A percentile compares a stretch with the other conserved stretches of the same genome.
phyloP scores from a whole-genome alignment of 2,113 vertebrate species.

The Clarias batrachus region DNA sequence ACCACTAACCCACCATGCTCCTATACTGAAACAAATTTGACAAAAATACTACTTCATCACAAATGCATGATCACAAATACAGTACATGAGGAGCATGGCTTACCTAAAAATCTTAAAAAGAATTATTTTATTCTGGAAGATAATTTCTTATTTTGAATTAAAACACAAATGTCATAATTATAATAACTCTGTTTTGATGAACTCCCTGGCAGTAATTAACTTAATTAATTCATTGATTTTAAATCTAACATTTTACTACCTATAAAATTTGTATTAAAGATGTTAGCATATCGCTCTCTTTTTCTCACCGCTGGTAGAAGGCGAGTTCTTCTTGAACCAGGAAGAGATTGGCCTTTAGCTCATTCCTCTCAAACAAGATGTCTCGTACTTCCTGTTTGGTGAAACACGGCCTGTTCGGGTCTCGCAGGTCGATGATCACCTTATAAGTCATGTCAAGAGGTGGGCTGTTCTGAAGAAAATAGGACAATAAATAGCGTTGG shows the following conservation, averaged over 20 bases:
- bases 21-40: not conserved
- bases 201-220: not conserved
- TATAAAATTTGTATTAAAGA: not conserved
- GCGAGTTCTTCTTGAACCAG: conserved; percentile 91
- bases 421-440: conserved; percentile 62
- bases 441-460: conserved; percentile 52
- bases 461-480: conserved; percentile 54
- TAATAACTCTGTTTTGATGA: not conserved
- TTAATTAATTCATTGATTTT: not conserved
- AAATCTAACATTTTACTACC: not conserved
- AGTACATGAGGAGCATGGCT: no score
- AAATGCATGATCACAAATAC: not conserved
- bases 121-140: no score
- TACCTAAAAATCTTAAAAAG: no score
- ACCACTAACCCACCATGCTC: no score
- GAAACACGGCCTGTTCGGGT: conserved; percentile 77
- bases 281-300: not conserved
- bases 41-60: not conserved
- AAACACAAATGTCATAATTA: not conserved
- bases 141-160: not conserved
- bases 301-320: conserved; percentile 87
- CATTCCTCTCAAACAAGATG: conserved; percentile 89
- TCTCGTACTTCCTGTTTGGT: conserved; percentile 89
- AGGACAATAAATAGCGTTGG: not conserved
- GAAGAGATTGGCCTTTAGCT: conserved; percentile 94